These are phyloP conservation scores for Lepidocyrtoides sp. DNA, from an alignment of 2,888 invertebrate species.

Conservation along the genomic window DNA sequence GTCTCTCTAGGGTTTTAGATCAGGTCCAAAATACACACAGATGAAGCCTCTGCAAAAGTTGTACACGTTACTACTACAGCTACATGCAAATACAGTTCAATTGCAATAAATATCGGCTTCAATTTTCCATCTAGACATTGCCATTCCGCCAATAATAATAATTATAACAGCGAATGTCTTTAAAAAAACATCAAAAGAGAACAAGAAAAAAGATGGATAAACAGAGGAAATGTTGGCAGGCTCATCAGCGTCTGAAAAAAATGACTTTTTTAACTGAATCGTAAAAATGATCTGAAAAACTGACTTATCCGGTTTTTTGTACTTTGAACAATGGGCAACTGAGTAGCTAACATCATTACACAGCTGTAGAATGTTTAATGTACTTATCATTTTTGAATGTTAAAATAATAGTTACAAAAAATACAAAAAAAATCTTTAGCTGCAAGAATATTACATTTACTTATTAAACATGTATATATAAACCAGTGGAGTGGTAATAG, in stretches of 20 bases:
- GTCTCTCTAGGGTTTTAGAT: background rate
- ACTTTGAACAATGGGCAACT: background rate
- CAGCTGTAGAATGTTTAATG: background rate
- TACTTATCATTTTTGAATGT: background rate
- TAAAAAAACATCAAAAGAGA: background rate
- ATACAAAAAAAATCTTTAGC: background rate
- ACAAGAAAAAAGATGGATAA: background rate
- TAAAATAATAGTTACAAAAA: no score
- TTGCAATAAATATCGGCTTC: conserved; percentile 26
- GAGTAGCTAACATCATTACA: background rate
- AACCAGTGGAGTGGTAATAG: no score
- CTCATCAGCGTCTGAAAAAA: conserved; percentile 43
- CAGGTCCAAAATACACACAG: conserved; percentile 9
- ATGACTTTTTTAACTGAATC: conserved; percentile 58
- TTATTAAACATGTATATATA: no score
- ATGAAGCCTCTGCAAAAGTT: background rate
- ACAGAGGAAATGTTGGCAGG: conserved; percentile 25
- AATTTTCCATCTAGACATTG: conserved; percentile 12
- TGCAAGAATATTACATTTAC: no score
- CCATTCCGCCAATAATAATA: conserved; percentile 17
- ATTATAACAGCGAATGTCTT: background rate
- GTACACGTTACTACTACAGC: no score
- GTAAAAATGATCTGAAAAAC: conserved; percentile 55
- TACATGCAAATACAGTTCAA: background rate
- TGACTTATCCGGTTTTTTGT: background rate